Conservation (phyloP, 2,888 invertebrate species). For the Acrobasis consociella region DNA sequence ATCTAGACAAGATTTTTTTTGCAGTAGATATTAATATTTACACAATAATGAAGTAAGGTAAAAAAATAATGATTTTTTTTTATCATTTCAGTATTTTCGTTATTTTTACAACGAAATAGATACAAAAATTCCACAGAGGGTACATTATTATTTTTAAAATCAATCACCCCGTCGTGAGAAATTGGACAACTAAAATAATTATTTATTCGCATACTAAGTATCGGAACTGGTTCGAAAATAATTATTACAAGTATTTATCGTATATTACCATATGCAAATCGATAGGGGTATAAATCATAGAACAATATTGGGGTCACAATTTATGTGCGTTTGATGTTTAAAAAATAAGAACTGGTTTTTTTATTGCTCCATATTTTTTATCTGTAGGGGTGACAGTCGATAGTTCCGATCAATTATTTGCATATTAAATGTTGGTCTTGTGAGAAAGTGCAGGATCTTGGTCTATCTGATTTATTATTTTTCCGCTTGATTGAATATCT, state of each 20-base stretch:
- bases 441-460: constrained; percentile 59
- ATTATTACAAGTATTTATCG: constrained; percentile 55
- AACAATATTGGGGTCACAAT: constrained; percentile 69
- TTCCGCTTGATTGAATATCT: constrained; percentile 53
- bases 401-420: constrained; percentile 68
- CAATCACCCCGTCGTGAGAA: constrained; percentile 77
- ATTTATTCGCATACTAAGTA: constrained; percentile 79
- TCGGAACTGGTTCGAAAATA: constrained; percentile 52
- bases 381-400: constrained; percentile 58
- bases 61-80: background rate
- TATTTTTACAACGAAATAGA: constrained; percentile 8
- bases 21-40: background rate
- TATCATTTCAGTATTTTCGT: background rate
- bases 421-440: constrained; percentile 66
- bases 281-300: constrained; percentile 77
- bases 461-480: constrained; percentile 56
- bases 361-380: constrained; percentile 51
- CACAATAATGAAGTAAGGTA: too few species aligned
- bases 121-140: constrained; percentile 2
- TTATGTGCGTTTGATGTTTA: constrained; percentile 45
- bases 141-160: constrained; percentile 38
- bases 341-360: constrained; percentile 47
- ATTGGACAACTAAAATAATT: constrained; percentile 62
- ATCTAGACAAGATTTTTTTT: background rate
- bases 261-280: constrained; percentile 73